These are phyloP conservation scores for Procapra przewalskii DNA, from an alignment of 2,113 vertebrate genomes.

Conservation along the genomic window DNA sequence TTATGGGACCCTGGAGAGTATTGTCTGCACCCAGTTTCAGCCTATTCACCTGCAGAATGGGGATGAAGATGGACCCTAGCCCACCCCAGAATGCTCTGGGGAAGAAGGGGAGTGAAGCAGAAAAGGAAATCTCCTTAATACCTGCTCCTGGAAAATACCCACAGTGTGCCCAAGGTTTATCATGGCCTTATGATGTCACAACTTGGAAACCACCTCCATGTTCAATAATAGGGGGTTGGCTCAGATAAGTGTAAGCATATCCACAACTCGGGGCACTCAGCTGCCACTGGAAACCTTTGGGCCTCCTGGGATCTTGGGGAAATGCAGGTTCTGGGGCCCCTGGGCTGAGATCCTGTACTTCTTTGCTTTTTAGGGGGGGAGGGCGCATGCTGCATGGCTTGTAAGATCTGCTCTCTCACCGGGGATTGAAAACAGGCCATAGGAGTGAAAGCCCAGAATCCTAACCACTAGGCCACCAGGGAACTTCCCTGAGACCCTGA, in stretches of 20 bases:
- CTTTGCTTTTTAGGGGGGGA: neutral
- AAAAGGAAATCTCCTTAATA: neutral
- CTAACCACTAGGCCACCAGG: neutral
- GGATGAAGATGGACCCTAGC: neutral
- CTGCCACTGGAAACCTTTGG: neutral
- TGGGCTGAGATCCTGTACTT: neutral
- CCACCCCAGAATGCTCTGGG: neutral
- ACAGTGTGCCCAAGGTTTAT: accelerated
- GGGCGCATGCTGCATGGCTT: neutral
- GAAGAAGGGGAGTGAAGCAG: neutral
- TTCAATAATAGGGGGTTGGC: neutral
- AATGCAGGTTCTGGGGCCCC: neutral
- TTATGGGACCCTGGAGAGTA: too few species aligned
- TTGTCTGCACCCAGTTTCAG: neutral
- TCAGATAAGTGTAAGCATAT: accelerated
- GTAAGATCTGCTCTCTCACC: neutral
- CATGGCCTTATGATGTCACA: too few species aligned
- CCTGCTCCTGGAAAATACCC: neutral
- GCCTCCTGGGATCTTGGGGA: neutral
- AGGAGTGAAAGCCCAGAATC: neutral
- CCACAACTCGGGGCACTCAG: accelerated
- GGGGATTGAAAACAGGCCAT: neutral
- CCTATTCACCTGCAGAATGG: neutral
- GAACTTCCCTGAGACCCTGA: neutral
- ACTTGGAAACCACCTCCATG: neutral